Base-by-base conservation (phyloP, 2,888 invertebrate species). In the Seladonia tumulorum region DNA sequence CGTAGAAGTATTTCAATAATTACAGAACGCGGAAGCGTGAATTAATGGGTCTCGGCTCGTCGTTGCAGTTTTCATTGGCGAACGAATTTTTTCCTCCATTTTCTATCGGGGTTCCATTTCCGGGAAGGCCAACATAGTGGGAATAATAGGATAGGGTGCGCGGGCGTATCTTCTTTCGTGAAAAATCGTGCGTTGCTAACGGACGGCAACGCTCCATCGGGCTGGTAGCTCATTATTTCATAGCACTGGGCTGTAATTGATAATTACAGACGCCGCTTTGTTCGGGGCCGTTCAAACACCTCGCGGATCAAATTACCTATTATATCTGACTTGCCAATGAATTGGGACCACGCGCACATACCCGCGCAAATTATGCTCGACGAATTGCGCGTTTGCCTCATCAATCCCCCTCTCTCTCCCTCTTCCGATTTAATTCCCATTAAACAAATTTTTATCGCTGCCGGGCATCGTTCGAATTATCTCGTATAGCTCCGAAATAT, bases 281-380 rank as follows among this genome's bases (percentile, higher is more conserved):
- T 87, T 81, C 83, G 75, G 87, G 81, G 81, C 85, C 73, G 88
- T 79, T 82, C 81, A 80, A 83, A 85, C 83, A 90, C 87, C 83
- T 85, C 86, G 86, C 83, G 90, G 93, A 94, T 94, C 93, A 93
- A 93, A 93, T 94, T 93, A 93, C 94, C 93, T 82, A 92, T 94
- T 94, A 94, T 92, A 88, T 72, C 88, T 84, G 84, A 87, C 80
- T 90, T 90, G 89, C 86, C 90, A 87, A 88, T 88, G 84, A 87
- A 87, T 88, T 79, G 77, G 49, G 82, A 76, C 68, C 78, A 78
- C 78, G 74, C 63, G 49, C 5, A 2, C 22, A 72, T 70, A 53
- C 73, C 79, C 29, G 2, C n/a, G 80, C 77, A 79, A 49, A 82
- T 79, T 72, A 73, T 70, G 47, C 25, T 70, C 49, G 81, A 75